A percentile compares a stretch with the other conserved stretches of the same genome.
phyloP scores from a whole-genome alignment of 2,888 invertebrate genomes.

The Proisotoma minuta region DNA sequence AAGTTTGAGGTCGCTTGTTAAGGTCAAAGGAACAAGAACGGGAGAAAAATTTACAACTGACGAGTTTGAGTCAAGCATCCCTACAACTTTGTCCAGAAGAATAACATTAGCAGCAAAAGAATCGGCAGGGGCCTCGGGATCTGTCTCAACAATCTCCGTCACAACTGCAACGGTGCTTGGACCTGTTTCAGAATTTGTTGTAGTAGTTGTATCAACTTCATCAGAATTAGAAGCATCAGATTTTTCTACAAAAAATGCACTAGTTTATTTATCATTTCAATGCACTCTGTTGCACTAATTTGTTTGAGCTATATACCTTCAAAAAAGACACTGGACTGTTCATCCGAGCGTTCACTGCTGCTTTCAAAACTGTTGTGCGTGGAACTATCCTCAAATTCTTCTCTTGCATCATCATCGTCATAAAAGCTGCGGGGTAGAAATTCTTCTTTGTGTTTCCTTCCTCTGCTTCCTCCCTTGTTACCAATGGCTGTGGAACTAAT shows the following conservation, averaged over 20 bases:
- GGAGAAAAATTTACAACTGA: no score
- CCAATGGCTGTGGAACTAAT: constrained; percentile 8
- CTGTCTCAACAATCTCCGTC: background rate
- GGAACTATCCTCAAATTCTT: constrained; percentile 19
- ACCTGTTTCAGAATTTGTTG: background rate
- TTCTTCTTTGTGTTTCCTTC: constrained; percentile 40
- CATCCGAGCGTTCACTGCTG: constrained; percentile 12
- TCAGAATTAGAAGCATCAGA: background rate
- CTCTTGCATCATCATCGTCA: constrained; percentile 43
- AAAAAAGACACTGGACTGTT: constrained; percentile 21
- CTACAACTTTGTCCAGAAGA: no score
- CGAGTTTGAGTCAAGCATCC: no score
- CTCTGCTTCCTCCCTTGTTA: constrained; percentile 41
- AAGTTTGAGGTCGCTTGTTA: background rate
- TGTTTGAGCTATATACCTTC: constrained; percentile 20
- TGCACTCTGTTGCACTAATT: background rate
- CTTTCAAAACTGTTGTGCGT: constrained; percentile 16
- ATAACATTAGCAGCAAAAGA: no score
- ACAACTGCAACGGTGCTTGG: background rate
- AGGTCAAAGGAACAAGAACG: background rate
- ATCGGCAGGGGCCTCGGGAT: background rate
- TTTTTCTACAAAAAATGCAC: background rate
- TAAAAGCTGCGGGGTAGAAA: constrained; percentile 15
- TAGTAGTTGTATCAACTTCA: background rate
- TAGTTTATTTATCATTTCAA: background rate